phyloP scores from a whole-genome alignment of 2,888 invertebrate genomes.

The Limnephilus lunatus region DNA sequence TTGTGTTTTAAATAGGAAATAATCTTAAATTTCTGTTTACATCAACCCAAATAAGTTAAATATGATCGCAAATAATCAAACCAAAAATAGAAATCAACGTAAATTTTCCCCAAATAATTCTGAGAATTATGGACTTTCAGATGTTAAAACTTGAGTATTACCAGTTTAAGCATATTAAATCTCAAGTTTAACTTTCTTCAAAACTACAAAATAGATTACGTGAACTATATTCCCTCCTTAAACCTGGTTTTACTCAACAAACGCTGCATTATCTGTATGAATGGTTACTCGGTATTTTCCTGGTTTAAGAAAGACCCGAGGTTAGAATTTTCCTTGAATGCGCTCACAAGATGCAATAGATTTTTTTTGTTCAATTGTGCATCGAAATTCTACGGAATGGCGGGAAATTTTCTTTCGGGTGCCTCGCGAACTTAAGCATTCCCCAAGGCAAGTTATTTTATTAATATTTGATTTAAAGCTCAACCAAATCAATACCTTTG shows the following conservation, averaged over 20 bases:
- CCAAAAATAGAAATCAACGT: not conserved
- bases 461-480: constrained; percentile 18
- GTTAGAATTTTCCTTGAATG: constrained; percentile 41
- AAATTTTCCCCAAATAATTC: not conserved
- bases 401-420: not conserved
- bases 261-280: not conserved
- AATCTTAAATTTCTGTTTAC: not conserved
- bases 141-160: constrained; percentile 21
- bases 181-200: constrained; percentile 37
- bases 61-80: not conserved
- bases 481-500: not conserved
- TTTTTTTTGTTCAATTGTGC: constrained; percentile 35
- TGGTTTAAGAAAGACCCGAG: constrained; percentile 2
- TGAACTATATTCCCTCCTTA: constrained; percentile 37
- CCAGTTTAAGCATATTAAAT: constrained; percentile 45
- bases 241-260: constrained; percentile 45
- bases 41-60: not conserved
- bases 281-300: constrained; percentile 25
- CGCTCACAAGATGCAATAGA: constrained; percentile 36
- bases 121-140: not conserved
- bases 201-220: constrained; percentile 49
- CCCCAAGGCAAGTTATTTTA: not conserved
- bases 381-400: constrained; percentile 2
- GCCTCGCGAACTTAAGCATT: not conserved
- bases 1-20: not conserved